Percentiles rank a stretch among this genome's conserved stretches.
phyloP scores from a whole-genome alignment of 2,888 invertebrate genomes.

The Drosophila barbarae region DNA sequence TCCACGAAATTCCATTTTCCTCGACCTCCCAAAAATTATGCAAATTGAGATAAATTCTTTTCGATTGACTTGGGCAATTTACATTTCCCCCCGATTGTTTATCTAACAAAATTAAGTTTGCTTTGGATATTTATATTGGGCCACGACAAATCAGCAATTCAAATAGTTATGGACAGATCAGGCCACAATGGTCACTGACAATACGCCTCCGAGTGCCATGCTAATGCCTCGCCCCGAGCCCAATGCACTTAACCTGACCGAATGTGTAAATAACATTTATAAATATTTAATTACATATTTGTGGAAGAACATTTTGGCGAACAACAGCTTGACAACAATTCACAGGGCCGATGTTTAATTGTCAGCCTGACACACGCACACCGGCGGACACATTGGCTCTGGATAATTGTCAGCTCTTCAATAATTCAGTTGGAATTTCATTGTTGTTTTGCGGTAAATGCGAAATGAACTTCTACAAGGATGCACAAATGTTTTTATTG shows the following conservation, averaged over 20 bases:
- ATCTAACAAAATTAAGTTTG: constrained; percentile 7
- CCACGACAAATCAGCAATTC: constrained; percentile 34
- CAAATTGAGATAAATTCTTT: constrained; percentile 16
- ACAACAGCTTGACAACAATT: constrained; percentile 32
- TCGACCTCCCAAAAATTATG: constrained; percentile 12
- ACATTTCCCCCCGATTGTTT: neutral
- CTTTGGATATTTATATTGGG: constrained; percentile 17
- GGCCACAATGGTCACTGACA: constrained; percentile 27
- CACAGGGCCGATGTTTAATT: constrained; percentile 47
- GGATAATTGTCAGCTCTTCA: constrained; percentile 55
- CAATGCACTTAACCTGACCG: constrained; percentile 36
- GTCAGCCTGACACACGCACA: constrained; percentile 41
- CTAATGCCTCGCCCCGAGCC: constrained; percentile 6
- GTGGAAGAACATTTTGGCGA: constrained; percentile 20
- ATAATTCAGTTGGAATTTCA: constrained; percentile 53
- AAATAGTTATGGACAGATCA: constrained; percentile 35
- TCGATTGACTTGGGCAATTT: constrained; percentile 5
- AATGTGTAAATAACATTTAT: constrained; percentile 38
- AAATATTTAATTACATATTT: constrained; percentile 49
- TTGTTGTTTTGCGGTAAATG: constrained; percentile 43
- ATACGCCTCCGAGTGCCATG: neutral
- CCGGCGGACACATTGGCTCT: constrained; percentile 6
- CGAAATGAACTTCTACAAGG: constrained; percentile 33
- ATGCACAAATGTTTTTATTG: constrained; percentile 20
- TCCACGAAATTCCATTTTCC: neutral